Evolutionary conservation across 2,113 vertebrate species (phyloP).

Genomic region (Kobus ellipsiprymnus): DNA sequence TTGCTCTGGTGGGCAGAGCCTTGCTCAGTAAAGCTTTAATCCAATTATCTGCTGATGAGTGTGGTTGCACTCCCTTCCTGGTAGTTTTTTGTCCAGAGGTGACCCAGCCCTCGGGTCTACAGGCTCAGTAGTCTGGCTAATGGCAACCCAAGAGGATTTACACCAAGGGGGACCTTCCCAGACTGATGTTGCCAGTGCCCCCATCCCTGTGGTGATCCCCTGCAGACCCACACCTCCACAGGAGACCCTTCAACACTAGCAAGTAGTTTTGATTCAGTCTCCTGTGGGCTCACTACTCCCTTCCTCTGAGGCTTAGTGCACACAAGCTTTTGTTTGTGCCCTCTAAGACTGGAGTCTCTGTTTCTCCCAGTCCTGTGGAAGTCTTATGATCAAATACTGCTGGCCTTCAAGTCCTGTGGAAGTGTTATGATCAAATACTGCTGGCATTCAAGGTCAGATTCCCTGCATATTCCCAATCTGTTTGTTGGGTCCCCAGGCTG

Average conservation of each 20-base stretch:
- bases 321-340: not conserved
- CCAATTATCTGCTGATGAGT: not conserved
- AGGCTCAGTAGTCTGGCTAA: not conserved
- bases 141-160: not conserved
- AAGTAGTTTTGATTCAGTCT: not conserved
- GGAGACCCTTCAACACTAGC: not conserved
- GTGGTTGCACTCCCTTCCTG: not conserved
- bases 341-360: not conserved
- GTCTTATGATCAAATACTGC: not conserved
- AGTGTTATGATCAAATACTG: not conserved
- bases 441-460: not conserved
- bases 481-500: not conserved
- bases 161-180: not conserved
- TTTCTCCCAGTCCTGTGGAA: not conserved
- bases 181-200: not conserved
- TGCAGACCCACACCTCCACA: not conserved
- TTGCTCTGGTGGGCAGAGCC: not conserved
- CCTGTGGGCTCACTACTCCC: not conserved
- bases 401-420: not conserved
- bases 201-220: not conserved
- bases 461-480: not conserved
- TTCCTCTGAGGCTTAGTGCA: not conserved
- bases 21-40: not conserved
- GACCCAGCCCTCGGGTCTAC: not conserved
- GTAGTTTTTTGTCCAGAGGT: not conserved